Evolutionary conservation across 2,113 vertebrate genomes (phyloP).

Genomic region (Propithecus coquereli): DNA sequence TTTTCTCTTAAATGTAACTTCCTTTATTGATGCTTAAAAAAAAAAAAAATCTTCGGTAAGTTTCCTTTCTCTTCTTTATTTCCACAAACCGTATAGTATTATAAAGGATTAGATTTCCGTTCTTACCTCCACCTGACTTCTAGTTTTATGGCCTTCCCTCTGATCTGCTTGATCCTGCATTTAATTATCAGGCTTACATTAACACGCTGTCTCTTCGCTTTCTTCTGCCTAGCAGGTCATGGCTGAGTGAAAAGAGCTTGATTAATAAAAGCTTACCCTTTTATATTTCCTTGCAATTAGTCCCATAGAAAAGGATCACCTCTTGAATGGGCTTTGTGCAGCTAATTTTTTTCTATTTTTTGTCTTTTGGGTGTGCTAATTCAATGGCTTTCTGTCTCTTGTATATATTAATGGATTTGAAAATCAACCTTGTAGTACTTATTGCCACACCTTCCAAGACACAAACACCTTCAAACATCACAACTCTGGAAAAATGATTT

Average conservation of each 20-base stretch:
- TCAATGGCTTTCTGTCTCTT: constrained; percentile 22
- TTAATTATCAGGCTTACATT: constrained; percentile 67
- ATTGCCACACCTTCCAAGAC: neutral
- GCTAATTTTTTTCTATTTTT: neutral
- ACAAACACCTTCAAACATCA: constrained; percentile 10
- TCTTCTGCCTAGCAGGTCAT: constrained; percentile 47
- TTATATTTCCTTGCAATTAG: constrained; percentile 73
- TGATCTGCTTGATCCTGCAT: constrained; percentile 69
- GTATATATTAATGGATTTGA: constrained; percentile 8
- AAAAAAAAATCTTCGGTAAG: neutral
- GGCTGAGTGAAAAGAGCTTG: constrained; percentile 62
- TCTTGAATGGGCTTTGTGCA: constrained; percentile 34
- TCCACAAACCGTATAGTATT: neutral
- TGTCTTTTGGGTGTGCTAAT: neutral
- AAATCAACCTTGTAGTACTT: constrained; percentile 19
- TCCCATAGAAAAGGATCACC: constrained; percentile 64
- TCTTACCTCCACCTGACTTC: constrained; percentile 33
- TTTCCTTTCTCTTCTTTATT: constrained; percentile 58
- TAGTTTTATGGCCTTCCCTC: constrained; percentile 15
- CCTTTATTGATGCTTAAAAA: constrained; percentile 53
- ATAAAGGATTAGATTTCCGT: constrained; percentile 58
- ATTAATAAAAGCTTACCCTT: constrained; percentile 59
- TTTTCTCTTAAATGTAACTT: constrained; percentile 63
- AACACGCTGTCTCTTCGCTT: constrained; percentile 36
- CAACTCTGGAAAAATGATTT: constrained; percentile 10